Conservation (phyloP, 2,888 invertebrate genomes). For the Villa cingulata region DNA sequence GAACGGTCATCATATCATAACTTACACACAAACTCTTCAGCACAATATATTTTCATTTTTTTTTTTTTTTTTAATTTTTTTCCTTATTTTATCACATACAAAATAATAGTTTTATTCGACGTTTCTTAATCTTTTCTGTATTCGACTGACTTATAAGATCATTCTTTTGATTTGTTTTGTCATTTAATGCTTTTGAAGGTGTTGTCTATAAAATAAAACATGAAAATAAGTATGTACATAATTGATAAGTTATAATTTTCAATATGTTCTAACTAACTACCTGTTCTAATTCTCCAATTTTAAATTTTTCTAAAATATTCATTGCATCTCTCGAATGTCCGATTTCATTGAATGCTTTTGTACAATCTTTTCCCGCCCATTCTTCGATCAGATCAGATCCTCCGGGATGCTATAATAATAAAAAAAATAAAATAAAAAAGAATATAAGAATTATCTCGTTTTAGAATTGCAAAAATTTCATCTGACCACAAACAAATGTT, state of each 20-base stretch:
- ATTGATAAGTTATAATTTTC: not conserved
- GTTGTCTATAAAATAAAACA: not conserved
- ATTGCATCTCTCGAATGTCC: slow-evolving; percentile 56
- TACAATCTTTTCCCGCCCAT: slow-evolving; percentile 52
- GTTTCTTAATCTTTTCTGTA: slow-evolving; percentile 11
- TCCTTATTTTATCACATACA: slow-evolving; percentile 13
- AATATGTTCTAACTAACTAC: not conserved
- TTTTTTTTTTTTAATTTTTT: no score
- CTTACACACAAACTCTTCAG: no score
- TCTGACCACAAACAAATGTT: no score
- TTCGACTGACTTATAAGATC: slow-evolving; percentile 6
- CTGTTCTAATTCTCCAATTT: slow-evolving; percentile 47
- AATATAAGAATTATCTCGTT: no score
- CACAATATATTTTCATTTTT: no score
- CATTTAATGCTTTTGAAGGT: not conserved
- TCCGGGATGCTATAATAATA: slow-evolving; percentile 49
- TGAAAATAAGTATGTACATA: no score
- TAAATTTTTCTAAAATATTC: slow-evolving; percentile 41
- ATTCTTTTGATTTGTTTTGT: slow-evolving; percentile 3
- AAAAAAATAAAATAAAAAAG: not conserved
- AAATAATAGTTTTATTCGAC: slow-evolving; percentile 14
- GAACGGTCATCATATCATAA: no score
- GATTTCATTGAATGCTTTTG: slow-evolving; percentile 48
- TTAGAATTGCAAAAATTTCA: no score
- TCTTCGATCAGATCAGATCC: slow-evolving; percentile 48